phyloP scores from a whole-genome alignment of 35 echinoderm and acorn worm genomes.

The Amphiura filiformis region DNA sequence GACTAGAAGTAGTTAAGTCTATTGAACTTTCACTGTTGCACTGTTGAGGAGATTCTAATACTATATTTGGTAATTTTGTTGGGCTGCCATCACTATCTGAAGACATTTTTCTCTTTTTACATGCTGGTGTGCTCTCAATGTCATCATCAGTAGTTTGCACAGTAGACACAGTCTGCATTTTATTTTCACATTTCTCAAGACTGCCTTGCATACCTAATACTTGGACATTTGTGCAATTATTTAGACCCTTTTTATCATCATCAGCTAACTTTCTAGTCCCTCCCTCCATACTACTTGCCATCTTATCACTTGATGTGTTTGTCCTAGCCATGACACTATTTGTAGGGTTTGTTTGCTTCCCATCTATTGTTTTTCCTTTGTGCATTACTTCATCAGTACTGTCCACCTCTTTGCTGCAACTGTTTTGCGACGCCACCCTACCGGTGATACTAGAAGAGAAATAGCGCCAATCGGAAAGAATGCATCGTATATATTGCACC shows the following conservation, averaged over 20 bases:
- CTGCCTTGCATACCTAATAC: too few species aligned
- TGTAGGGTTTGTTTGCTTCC: background rate
- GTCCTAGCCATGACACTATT: too few species aligned
- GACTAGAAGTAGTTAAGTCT: background rate
- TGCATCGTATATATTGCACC: conserved; percentile 36
- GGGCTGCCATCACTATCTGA: background rate
- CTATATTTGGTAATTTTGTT: background rate
- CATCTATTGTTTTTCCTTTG: background rate
- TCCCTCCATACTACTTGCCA: too few species aligned
- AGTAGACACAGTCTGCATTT: too few species aligned
- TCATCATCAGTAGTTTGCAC: too few species aligned
- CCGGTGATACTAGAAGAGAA: background rate
- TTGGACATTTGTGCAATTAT: too few species aligned
- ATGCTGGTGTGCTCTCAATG: too few species aligned
- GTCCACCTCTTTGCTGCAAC: background rate
- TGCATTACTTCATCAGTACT: background rate
- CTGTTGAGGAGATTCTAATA: background rate
- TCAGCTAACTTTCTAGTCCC: too few species aligned
- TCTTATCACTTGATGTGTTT: too few species aligned
- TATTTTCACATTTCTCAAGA: too few species aligned
- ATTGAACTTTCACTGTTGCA: too few species aligned
- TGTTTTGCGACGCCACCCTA: background rate
- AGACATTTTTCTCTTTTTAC: background rate
- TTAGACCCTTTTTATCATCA: too few species aligned
- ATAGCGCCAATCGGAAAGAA: conserved; percentile 15